These are phyloP conservation scores for Numida meleagris DNA, from an alignment of 2,113 vertebrate genomes.

Conservation along the genomic window DNA sequence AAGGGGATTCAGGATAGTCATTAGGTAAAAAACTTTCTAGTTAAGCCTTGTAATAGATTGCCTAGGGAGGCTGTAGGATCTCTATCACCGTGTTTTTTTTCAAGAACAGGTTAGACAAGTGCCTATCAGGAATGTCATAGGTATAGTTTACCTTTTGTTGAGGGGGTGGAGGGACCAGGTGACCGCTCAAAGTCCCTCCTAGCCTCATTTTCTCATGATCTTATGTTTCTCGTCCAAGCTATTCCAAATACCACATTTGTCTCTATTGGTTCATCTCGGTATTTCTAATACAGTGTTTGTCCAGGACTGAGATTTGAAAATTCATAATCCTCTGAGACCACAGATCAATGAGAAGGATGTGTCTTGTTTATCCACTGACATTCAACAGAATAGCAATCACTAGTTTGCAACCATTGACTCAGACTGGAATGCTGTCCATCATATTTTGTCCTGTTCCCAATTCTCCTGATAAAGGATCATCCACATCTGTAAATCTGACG, in stretches of 20 bases:
- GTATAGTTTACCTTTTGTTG: not conserved
- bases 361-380: not conserved
- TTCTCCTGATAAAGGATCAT: not conserved
- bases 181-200: not conserved
- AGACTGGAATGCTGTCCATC: not conserved
- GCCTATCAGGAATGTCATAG: constrained; percentile 1
- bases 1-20: constrained; percentile 39
- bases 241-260: not conserved
- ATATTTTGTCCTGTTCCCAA: not conserved
- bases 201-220: not conserved
- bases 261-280: not conserved
- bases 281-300: not conserved
- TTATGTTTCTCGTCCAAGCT: not conserved
- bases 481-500: not conserved
- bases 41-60: constrained; percentile 35
- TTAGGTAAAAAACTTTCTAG: constrained; percentile 35
- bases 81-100: not conserved
- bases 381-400: not conserved
- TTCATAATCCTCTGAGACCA: not conserved
- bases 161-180: not conserved
- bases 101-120: constrained; percentile 27
- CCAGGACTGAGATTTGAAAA: not conserved
- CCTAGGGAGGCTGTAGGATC: not conserved
- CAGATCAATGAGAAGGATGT: not conserved
- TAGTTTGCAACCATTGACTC: not conserved